Base-by-base conservation (phyloP, 2,888 invertebrate genomes). In the Protodeltote pygarga region DNA sequence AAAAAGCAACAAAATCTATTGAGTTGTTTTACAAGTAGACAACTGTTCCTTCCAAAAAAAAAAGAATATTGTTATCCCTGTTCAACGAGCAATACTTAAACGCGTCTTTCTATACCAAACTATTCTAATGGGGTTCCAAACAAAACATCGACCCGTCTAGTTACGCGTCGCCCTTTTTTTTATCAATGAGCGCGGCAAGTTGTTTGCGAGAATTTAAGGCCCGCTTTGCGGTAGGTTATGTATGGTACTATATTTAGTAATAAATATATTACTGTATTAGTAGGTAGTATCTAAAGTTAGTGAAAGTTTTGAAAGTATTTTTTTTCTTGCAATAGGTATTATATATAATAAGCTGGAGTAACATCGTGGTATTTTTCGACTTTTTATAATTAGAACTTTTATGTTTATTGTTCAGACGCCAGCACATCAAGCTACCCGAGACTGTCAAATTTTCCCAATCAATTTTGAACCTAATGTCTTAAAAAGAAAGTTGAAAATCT, bases 151-250 rank as follows among this genome's bases (percentile, higher is more conserved):
- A 16, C 23, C 51, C 45, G 42, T 35, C 41, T 24, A 17, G 15
- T 34, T 44, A 24, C 29, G 15, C 35, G 57, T 54, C 60, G 58
- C 59, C 59, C 54, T 45, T 54, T 57, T 67, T 66, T 64, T 46
- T 47, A 10, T 27, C 33, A 27, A 32, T 14, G 45, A 55, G 19
- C 13, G 10, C 9, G 15, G 28, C n/a, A n/a, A n/a, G 8, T 28
- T 6, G 35, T 45, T 62, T 47, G 32, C 34, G 33, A 31, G 50
- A 54, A 46, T 39, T 45, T 32, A 59, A 51, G 28, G 46, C 39
- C 38, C 37, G 40, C 46, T 45, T 60, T 70, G 66, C 51, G 66
- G 60, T 71, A 71, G 65, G 51, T 64, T 71, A 50, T 38, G 49
- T 71, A 50, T 38, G 49, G 39, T 27, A 35, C 17, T 39, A 48